Percentiles rank a stretch among this genome's conserved stretches.
Conservation (phyloP, 2,888 invertebrate genomes). For the Spisula subtruncata region DNA sequence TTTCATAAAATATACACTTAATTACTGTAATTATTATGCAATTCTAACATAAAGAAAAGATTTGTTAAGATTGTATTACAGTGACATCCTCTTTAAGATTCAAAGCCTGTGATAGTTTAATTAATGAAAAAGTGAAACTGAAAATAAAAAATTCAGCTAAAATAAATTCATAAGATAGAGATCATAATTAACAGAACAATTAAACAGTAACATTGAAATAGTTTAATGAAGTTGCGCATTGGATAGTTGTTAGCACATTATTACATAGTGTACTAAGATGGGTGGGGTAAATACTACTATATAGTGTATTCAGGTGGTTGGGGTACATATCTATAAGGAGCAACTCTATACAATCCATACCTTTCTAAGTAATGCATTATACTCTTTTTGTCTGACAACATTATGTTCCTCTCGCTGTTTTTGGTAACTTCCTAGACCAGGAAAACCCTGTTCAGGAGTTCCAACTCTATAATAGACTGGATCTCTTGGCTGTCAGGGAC, state of each 20-base stretch:
- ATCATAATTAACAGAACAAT: not conserved
- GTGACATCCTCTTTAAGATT: no score
- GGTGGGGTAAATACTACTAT: not conserved
- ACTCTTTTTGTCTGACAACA: constrained; percentile 67
- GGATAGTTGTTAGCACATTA: not conserved
- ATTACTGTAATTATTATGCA: no score
- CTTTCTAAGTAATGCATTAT: constrained; percentile 64
- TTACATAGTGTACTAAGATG: constrained; percentile 13
- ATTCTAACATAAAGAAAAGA: no score
- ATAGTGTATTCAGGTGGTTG: constrained; percentile 4
- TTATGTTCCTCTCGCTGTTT: constrained; percentile 58
- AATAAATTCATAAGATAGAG: not conserved
- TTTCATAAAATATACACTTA: no score
- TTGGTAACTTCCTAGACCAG: constrained; percentile 64
- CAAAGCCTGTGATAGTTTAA: no score
- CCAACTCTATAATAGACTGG: constrained; percentile 71
- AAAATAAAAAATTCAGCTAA: no score
- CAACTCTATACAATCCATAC: constrained; percentile 45
- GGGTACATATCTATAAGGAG: constrained; percentile 26
- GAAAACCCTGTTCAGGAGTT: constrained; percentile 69
- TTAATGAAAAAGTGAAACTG: no score
- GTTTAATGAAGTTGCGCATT: not conserved
- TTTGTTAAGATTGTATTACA: no score
- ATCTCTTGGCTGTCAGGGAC: constrained; percentile 43
- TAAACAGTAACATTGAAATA: not conserved